Base-by-base conservation (phyloP, 2,888 invertebrate species). In the Stenotaenia linearis region DNA sequence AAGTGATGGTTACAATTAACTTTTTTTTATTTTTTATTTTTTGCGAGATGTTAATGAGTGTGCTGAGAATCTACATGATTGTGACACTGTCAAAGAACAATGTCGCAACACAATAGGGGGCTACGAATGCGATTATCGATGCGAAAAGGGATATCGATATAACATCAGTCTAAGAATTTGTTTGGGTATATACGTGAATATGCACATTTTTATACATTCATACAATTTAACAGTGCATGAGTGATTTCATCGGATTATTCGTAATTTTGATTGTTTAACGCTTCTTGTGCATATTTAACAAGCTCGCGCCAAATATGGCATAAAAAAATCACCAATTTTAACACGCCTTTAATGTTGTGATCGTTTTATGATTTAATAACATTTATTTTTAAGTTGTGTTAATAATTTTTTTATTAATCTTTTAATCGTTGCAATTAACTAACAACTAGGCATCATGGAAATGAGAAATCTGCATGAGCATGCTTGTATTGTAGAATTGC, bases 131-230 rank as follows among this genome's bases (percentile, higher is more conserved):
- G 84, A 84, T 56, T 81, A 82, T 6, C 81, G 82, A 84, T 81
- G 92, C 83, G 89, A 88, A 83, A 84, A 85, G n/a, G 92, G 92
- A 0, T 92, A 89, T 83, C 88, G 88, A 69, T 86, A 90, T 80
- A 92, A 92, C 83, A 87, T 87, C 7, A 85, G 89, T 0, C 90
- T 90, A 6, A 89, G 89, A 81, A 90, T 90, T 15, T 92, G 92
- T 84, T 87, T 90, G 77, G 91, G 90, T 90, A 85, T 69, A 86
- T 86, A 86, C 81, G 83, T 85, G 75, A 84, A 87, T 82, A 86
- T 69, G 69, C 28, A 25, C 23, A 69, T 25, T 69, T 69, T 69
- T 28, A 23, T 12, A 28, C 28, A 28, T 69, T 12, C 45, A 12
- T 45, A 45, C 12, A 9, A 15, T 12, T n/a, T 45, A 32, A n/a